phyloP scores from a whole-genome alignment of 2,113 vertebrate genomes.

The Malaclemys terrapin region DNA sequence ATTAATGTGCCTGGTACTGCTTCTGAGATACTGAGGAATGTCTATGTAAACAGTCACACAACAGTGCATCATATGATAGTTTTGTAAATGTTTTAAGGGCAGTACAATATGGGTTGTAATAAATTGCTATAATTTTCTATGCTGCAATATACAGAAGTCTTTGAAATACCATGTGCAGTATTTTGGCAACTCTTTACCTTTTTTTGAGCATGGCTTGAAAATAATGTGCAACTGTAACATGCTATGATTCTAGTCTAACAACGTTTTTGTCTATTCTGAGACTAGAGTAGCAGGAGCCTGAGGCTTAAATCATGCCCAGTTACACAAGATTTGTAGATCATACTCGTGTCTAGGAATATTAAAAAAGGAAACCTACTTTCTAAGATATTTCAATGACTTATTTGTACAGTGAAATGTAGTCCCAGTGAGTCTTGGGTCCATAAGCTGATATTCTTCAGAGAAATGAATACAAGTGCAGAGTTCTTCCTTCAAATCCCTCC shows the following conservation, averaged over 20 bases:
- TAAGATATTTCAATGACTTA: slow-evolving; percentile 19
- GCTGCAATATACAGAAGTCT: background rate
- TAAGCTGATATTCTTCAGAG: background rate
- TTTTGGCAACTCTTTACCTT: background rate
- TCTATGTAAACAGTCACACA: background rate
- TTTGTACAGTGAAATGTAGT: background rate
- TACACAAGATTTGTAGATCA: background rate
- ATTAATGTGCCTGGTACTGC: background rate
- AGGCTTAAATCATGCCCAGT: slow-evolving; percentile 28
- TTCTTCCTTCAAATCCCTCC: background rate
- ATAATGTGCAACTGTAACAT: background rate
- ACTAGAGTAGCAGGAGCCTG: background rate
- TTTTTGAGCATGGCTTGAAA: background rate
- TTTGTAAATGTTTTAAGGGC: background rate
- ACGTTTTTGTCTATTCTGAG: background rate
- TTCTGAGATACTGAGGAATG: background rate
- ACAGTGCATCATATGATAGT: background rate
- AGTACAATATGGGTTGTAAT: background rate
- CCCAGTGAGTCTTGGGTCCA: background rate
- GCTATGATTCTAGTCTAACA: background rate
- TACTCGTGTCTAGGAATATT: slow-evolving; percentile 27
- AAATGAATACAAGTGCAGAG: background rate
- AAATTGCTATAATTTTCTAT: background rate
- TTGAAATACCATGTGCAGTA: background rate
- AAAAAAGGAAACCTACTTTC: slow-evolving; percentile 30